These are phyloP conservation scores for Steatocranus sp. DNA, from an alignment of 2,797 vertebrate species.

Conservation along the genomic window DNA sequence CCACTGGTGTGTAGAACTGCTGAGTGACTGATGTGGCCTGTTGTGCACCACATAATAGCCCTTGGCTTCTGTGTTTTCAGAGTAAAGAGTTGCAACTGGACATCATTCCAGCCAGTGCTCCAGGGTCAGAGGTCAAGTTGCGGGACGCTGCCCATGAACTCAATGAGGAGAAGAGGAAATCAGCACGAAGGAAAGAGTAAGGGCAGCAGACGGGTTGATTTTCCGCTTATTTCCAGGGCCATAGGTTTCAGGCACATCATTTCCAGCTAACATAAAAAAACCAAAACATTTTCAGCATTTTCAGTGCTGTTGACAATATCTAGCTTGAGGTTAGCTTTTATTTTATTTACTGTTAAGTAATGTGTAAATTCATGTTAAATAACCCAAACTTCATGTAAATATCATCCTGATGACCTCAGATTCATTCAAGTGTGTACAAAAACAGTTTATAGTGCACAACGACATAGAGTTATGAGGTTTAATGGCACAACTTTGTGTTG, in stretches of 20 bases:
- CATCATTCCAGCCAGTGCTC: conserved; percentile 93
- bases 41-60: neutral
- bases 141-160: conserved; percentile 95
- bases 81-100: conserved; percentile 96
- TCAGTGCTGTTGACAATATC: neutral
- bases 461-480: neutral
- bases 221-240: neutral
- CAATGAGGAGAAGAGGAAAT: conserved; percentile 96
- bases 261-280: neutral
- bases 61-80: conserved; percentile 65
- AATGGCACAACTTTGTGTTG: neutral
- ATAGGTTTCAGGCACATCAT: neutral
- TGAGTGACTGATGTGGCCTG: neutral
- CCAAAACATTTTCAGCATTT: neutral
- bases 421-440: neutral
- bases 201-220: neutral
- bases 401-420: neutral
- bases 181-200: conserved; percentile 97
- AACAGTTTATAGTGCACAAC: neutral
- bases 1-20: neutral
- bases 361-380: neutral
- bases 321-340: neutral
- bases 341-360: neutral
- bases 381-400: neutral
- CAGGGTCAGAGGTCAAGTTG: conserved; percentile 95